Base-by-base conservation (phyloP, 2,888 invertebrate species). In the Drosophila niveifrons region DNA sequence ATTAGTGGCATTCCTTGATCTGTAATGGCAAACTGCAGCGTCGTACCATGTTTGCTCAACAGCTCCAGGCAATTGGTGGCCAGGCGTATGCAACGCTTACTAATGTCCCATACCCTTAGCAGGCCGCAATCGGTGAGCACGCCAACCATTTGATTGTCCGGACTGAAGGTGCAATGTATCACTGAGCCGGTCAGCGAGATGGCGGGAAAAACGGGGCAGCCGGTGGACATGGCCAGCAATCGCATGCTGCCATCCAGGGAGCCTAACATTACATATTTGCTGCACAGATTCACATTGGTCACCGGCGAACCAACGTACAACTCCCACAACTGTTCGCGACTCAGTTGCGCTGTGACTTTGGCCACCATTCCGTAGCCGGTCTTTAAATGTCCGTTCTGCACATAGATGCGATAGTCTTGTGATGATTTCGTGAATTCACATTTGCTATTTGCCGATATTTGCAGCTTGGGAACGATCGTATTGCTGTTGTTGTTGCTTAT, bases 1-100 rank as follows among this genome's bases (percentile, higher is more conserved):
- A 98, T 94, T 90, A 98, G 94, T 0, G 98, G 98, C 90, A 95
- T 94, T 28, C 97, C 97, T 72, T 96, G 95, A 72, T 96, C 95
- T 11, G 96, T 85, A 90, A 92, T 78, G 91, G 93, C 82, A 95
- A 94, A 63, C 94, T 94, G 88, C 93, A 94, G 73, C 93, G 94
- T 67, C 93, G 94, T 23, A 94, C 95, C 70, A 48, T 91, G 90
- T 62, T 91, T 91, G 8, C 80, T 78, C 15, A 92, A 83, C 44
- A 92, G 82, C 63, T 93, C 92, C 4, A 85, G 50, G 48, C 92
- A 92, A n/a, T 87, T 88, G 52, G 91, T 90, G 3, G 90, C 83
- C 58, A 92, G 58, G 8, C 84, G 75, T 7, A 90, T 77, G 10
- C 83, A 61, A 36, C 88, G 75, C 4, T 82, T 62, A 6, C 65